Base-by-base conservation (phyloP, 2,113 vertebrate genomes). In the Brachyistius frenatus region DNA sequence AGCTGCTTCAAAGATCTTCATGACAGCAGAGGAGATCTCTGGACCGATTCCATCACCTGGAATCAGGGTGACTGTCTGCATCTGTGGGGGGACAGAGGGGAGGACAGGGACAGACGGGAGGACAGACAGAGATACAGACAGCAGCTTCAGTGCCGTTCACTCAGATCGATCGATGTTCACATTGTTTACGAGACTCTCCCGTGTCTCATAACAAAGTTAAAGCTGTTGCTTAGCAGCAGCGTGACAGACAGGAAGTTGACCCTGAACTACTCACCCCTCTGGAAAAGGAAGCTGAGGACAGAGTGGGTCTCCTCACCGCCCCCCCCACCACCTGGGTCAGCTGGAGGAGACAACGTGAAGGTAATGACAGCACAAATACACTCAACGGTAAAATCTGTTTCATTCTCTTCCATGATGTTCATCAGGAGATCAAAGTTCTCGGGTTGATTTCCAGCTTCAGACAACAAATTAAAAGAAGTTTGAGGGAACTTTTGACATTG, bases 41-140 rank as follows among this genome's bases (percentile, higher is more conserved):
- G 91, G 91, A 8, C 91, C 91, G 5, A 93, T 93, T 6, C 91
- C 91, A 0, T 93, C 91, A 0, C 91, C 91, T 0, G 91, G 90
- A 41, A 93, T 93, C 79, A 93, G 57, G 0, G 91, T 93, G 47
- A 93, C 91, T 0, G 85, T 93, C 64, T 91, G 84, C 16, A 93
- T 79, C 91, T 92, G 77, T 1, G 54, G 2, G 47, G 49, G 3
- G n/a, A 41, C 30, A 52, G 6, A 57, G 10, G 36, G 9, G 9
- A 44, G 41, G 41, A 44, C 5, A 44, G 41, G 16, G 49, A 50
- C 15, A 13, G 49, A 16, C 14, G 16, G 49, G 3, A n/a, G 49
- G 49, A 50, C 14, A 50, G 49, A 50, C 3, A n/a, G 15, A 44
- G 41, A 44, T 5, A 44, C 41, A 44, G 41, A 9, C 23, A 23